Conservation (phyloP, 2,888 invertebrate genomes). For the Pterobdella sp. region DNA sequence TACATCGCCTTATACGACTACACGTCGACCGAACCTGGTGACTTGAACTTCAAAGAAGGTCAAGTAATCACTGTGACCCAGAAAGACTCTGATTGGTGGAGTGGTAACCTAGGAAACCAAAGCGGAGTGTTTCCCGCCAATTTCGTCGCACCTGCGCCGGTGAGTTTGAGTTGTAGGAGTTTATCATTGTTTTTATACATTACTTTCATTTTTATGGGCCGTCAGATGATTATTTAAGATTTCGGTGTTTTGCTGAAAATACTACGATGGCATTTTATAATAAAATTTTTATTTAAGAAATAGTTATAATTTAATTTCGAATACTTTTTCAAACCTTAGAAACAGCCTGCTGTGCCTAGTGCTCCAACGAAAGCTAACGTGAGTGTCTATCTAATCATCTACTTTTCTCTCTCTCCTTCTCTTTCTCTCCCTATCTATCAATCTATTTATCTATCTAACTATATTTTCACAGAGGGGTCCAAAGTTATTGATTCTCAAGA, state of each 20-base stretch:
- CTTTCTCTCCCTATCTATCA: neutral
- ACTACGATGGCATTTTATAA: too few relatives aligned
- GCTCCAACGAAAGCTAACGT: slow-evolving; percentile 19
- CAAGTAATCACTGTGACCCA: slow-evolving; percentile 75
- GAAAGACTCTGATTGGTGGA: slow-evolving; percentile 97
- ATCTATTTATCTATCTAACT: neutral
- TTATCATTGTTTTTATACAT: too few relatives aligned
- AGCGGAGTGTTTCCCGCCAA: slow-evolving; percentile 94
- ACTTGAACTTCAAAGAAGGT: slow-evolving; percentile 77
- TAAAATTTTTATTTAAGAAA: too few relatives aligned
- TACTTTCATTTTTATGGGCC: too few relatives aligned
- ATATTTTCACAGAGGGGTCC: too few relatives aligned
- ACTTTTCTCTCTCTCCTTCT: neutral
- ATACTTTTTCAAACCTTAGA: too few relatives aligned
- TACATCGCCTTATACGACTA: slow-evolving; percentile 47
- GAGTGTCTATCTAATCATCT: neutral
- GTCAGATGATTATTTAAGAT: too few relatives aligned
- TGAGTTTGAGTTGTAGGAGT: too few relatives aligned
- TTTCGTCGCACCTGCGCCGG: slow-evolving; percentile 15
- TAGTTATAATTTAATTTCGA: too few relatives aligned
- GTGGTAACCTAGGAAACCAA: slow-evolving; percentile 72
- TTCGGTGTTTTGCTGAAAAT: too few relatives aligned
- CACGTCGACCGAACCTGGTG: slow-evolving; percentile 67
- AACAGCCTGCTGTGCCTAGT: slow-evolving; percentile 10
- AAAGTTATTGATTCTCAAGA: too few relatives aligned